Conservation (phyloP, 1,140 invertebrate species). For the Archegozetes longisetosus region DNA sequence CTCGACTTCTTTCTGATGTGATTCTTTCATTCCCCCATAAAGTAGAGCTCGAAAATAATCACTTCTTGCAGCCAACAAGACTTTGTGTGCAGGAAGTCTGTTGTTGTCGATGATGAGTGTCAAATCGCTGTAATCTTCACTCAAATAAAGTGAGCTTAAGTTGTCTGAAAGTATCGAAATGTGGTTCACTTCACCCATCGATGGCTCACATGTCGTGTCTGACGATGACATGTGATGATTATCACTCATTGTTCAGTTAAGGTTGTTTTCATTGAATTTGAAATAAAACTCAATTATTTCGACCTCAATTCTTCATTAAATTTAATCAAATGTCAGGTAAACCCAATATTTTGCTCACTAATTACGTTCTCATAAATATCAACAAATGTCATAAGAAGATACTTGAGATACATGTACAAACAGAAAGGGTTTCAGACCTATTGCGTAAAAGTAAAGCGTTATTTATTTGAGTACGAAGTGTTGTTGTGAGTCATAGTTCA, state of each 20-base stretch:
- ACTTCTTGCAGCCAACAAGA: slow-evolving; percentile 78
- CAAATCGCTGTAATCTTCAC: slow-evolving; percentile 79
- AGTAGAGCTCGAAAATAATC: slow-evolving; percentile 82
- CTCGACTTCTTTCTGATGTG: slow-evolving; percentile 60
- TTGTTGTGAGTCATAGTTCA: too few species aligned
- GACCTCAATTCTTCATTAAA: too few species aligned
- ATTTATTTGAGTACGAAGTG: too few species aligned
- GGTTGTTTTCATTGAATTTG: too few species aligned
- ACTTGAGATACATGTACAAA: too few species aligned
- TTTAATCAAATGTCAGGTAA: too few species aligned
- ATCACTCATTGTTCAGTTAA: slow-evolving; percentile 21
- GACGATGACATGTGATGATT: slow-evolving; percentile 18
- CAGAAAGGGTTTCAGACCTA: too few species aligned
- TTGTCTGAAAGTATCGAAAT: slow-evolving; percentile 46
- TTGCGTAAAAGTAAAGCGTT: too few species aligned
- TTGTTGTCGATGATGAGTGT: slow-evolving; percentile 68
- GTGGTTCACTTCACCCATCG: slow-evolving; percentile 33
- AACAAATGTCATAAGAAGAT: too few species aligned
- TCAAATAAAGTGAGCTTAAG: slow-evolving; percentile 62
- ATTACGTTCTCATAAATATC: too few species aligned
- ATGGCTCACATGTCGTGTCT: slow-evolving; percentile 23
- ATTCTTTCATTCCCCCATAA: slow-evolving; percentile 79
- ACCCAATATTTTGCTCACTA: too few species aligned
- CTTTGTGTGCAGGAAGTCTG: slow-evolving; percentile 64
- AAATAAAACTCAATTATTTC: too few species aligned